phyloP scores from a whole-genome alignment of 2,888 invertebrate species.

The Ormyrus pomaceus region DNA sequence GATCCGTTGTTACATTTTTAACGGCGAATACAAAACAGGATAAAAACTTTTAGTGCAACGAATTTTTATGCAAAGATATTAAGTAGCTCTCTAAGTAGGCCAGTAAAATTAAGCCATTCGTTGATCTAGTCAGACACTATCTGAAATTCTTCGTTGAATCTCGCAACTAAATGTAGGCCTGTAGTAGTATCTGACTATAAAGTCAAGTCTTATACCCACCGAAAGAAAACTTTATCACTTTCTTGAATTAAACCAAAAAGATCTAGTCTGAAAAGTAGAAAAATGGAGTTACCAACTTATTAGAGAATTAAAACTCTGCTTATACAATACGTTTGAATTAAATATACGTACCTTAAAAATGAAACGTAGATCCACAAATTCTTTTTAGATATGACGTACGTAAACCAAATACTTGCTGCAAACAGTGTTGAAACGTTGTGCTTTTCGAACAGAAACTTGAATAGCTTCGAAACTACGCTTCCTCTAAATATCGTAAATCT shows the following conservation, averaged over 20 bases:
- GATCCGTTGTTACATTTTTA: conserved; percentile 4
- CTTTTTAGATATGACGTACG: too few species aligned
- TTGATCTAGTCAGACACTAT: conserved; percentile 42
- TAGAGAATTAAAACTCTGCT: too few species aligned
- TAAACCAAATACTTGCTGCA: too few species aligned
- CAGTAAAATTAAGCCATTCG: conserved; percentile 18
- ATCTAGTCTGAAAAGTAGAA: conserved; percentile 20
- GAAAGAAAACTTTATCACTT: neutral
- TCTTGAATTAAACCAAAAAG: neutral
- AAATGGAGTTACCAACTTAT: too few species aligned
- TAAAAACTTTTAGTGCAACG: conserved; percentile 35
- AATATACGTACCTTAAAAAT: too few species aligned
- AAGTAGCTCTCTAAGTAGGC: conserved; percentile 9
- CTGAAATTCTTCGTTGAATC: neutral
- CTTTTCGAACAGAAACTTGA: too few species aligned
- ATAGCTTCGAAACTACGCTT: neutral
- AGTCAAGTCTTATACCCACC: neutral
- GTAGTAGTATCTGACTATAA: neutral
- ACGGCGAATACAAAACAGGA: conserved; percentile 3
- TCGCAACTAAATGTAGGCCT: neutral
- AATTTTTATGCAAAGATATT: conserved; percentile 33
- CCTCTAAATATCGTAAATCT: neutral
- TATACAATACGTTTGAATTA: too few species aligned
- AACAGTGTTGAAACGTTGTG: too few species aligned
- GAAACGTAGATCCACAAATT: too few species aligned